Evolutionary conservation across 2,888 invertebrate genomes (phyloP), one percentile per base, ranked within the genome.

Genomic region (Cheilosia grossa): DNA sequence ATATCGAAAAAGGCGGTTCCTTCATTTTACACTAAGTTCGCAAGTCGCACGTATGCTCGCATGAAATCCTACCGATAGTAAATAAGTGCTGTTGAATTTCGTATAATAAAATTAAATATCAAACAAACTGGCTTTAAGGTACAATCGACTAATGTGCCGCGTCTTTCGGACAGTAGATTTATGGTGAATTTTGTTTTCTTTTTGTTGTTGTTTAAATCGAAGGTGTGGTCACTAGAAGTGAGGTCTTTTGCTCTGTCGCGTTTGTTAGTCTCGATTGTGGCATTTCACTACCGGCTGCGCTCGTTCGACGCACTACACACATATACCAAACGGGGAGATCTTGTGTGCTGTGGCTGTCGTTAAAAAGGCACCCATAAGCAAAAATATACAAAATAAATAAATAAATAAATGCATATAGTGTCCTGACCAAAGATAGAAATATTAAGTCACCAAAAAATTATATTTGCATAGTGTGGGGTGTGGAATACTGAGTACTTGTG

Each of bases 1-100:
- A 79, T 66, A 42, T 74, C 69, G 37, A 54, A 80, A 82, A 83
- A 83, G 83, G 80, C 74, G 83, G 69, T 83, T 80, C 80, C 72
- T 83, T 59, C 64, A 40, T 44, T 49, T 42, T 54, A 10, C 19
- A 30, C 37, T 15, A 44, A 61, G 53, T 63, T 10, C n/a, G 47
- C 54, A 17, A 67, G 61, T 80, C 61, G 44, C 61, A 74, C 53
- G 75, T 67, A 66, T 27, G 51, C 40, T 59, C 51, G 19, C 6
- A 6, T 1, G 10, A 7, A 69, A 58, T 53, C 42, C 10, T 63
- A 33, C 21, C 24, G 51, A 53, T 59, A 49, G 19, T 19, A 69
- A 44, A 53, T 47, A 51, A 17, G 37, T 37, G 37, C 13, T 59
- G 24, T 19, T 33, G 56, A 66, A 51, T 37, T 42, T 37, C 13